A percentile compares a stretch with the other conserved stretches of the same genome.
Evolutionary conservation across 2,888 invertebrate genomes (phyloP).

Genomic region (Drosophila ezoana): DNA sequence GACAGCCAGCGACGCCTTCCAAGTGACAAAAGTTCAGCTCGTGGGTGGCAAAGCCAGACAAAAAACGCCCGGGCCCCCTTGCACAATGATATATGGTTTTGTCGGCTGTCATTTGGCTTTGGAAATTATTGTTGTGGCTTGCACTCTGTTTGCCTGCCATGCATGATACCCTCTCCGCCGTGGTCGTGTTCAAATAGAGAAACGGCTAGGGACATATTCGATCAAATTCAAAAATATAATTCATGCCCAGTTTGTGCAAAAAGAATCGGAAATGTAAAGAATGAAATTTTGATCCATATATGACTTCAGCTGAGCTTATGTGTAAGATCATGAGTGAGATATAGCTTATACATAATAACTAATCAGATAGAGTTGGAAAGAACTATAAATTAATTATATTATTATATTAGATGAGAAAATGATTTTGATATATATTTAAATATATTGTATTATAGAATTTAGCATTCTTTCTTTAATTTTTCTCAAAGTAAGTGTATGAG

Average conservation of each 20-base stretch:
- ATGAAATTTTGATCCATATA: too few relatives aligned
- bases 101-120: conserved; percentile 82
- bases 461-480: not conserved
- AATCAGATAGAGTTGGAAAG: too few relatives aligned
- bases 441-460: not conserved
- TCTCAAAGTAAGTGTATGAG: conserved; percentile 2
- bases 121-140: conserved; percentile 74
- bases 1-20: conserved; percentile 74
- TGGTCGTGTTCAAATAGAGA: not conserved
- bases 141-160: conserved; percentile 45
- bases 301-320: too few relatives aligned
- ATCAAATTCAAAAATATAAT: not conserved
- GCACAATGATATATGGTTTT: conserved; percentile 82
- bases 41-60: conserved; percentile 78
- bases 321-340: too few relatives aligned
- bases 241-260: not conserved
- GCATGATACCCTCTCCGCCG: conserved; percentile 9
- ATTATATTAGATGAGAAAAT: too few relatives aligned
- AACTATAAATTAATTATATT: too few relatives aligned
- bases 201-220: not conserved
- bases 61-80: conserved; percentile 46
- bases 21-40: conserved; percentile 80
- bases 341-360: too few relatives aligned
- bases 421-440: too few relatives aligned
- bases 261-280: too few relatives aligned